These are phyloP conservation scores for Caenorhabditis sinica DNA, from an alignment of 2,888 invertebrate genomes.

Conservation along the genomic window DNA sequence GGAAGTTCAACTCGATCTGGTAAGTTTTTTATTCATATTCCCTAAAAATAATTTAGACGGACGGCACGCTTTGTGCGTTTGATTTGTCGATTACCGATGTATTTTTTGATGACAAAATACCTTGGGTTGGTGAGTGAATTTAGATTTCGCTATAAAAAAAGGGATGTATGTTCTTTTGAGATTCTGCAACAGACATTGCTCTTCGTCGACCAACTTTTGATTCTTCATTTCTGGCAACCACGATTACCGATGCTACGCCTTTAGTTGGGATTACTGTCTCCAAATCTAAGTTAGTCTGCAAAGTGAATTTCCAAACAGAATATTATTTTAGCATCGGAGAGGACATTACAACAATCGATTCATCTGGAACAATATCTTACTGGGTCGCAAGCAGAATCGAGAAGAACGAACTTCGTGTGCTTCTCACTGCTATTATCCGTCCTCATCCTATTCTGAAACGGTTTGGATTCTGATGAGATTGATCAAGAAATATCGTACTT, in stretches of 20 bases:
- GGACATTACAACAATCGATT: conserved; percentile 59
- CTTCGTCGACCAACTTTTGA: conserved; percentile 64
- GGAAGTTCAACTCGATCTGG: no score
- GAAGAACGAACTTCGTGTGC: conserved; percentile 54
- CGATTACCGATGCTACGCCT: conserved; percentile 62
- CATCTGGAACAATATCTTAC: conserved; percentile 58
- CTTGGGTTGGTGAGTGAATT: conserved; percentile 57
- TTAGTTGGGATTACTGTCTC: conserved; percentile 46
- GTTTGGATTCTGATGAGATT: conserved; percentile 7
- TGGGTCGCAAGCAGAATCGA: conserved; percentile 53
- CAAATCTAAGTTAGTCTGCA: conserved; percentile 34
- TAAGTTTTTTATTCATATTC: not conserved
- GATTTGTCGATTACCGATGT: conserved; percentile 51
- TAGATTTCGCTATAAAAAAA: not conserved
- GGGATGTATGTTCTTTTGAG: conserved; percentile 13
- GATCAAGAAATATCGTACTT: not conserved
- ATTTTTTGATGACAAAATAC: conserved; percentile 47
- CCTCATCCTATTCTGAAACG: conserved; percentile 58
- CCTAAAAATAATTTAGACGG: conserved; percentile 34
- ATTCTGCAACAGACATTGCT: conserved; percentile 53
- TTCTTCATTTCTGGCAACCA: conserved; percentile 60
- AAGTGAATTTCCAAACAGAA: not conserved
- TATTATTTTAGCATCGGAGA: conserved; percentile 48
- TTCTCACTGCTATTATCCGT: conserved; percentile 56
- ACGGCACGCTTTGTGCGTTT: conserved; percentile 63